phyloP scores from a whole-genome alignment of 2,888 invertebrate genomes.

The Ichneumon xanthorius region DNA sequence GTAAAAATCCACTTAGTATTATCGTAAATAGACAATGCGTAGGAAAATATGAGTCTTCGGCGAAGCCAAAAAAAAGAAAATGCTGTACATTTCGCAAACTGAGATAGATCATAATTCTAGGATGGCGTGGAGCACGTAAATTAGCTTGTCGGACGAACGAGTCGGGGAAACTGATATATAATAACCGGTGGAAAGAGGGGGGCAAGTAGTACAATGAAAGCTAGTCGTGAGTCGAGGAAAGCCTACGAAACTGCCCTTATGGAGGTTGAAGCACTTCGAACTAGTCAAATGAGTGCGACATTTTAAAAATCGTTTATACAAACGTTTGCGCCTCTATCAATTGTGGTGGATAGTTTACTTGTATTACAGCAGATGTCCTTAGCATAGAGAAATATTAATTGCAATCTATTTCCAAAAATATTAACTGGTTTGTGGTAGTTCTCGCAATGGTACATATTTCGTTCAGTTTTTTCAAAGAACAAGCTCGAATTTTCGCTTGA shows the following conservation, averaged over 20 bases:
- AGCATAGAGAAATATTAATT: no score
- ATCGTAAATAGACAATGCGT: constrained; percentile 47
- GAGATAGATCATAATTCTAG: constrained; percentile 28
- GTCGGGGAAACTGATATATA: neutral
- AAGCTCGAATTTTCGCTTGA: no score
- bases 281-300: no score
- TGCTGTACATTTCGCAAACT: constrained; percentile 56
- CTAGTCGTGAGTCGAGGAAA: constrained; percentile 42
- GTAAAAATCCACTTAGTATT: constrained; percentile 38
- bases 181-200: neutral
- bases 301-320: no score
- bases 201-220: constrained; percentile 26
- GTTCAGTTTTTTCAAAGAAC: no score
- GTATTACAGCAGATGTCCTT: no score
- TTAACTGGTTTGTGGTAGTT: no score
- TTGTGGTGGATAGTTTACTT: no score
- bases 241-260: neutral
- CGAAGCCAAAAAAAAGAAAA: constrained; percentile 47
- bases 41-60: constrained; percentile 57
- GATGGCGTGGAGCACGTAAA: neutral
- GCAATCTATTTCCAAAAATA: no score
- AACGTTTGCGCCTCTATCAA: no score
- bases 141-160: constrained; percentile 32
- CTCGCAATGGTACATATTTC: no score
- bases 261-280: no score